A percentile compares a stretch with the other conserved stretches of the same genome.
These are phyloP conservation scores for Poeciliopsis retropinna DNA, from an alignment of 2,113 vertebrate genomes.

Conservation along the genomic window DNA sequence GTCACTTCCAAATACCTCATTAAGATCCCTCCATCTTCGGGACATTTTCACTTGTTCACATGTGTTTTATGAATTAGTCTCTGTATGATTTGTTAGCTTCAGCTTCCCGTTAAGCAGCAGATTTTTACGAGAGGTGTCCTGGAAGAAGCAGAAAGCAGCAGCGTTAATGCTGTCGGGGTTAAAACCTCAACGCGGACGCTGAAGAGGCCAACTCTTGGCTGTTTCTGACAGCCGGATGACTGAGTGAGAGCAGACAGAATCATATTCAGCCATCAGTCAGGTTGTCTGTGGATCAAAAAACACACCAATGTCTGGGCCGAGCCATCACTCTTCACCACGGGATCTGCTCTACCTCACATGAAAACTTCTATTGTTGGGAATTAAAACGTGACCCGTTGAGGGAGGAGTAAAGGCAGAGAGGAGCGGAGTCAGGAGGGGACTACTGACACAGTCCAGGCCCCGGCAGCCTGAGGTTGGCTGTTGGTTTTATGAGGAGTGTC, in stretches of 20 bases:
- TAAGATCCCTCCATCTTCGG: conserved; percentile 57
- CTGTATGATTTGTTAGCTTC: conserved; percentile 24
- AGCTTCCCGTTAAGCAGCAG: conserved; percentile 31
- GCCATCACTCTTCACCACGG: conserved; percentile 31
- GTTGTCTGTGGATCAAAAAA: conserved; percentile 61
- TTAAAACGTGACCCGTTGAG: conserved; percentile 57
- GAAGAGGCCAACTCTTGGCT: conserved; percentile 13
- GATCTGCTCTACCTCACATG: conserved; percentile 67
- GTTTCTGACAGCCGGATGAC: conserved; percentile 42
- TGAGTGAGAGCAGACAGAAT: conserved; percentile 18
- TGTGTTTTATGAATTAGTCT: conserved; percentile 66
- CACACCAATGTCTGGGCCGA: conserved; percentile 32
- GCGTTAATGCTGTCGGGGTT: conserved; percentile 35
- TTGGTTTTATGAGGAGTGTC: conserved; percentile 73
- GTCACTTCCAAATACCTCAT: conserved; percentile 71
- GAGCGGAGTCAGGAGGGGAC: conserved; percentile 38
- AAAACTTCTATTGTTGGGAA: conserved; percentile 72
- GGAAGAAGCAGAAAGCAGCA: conserved; percentile 25
- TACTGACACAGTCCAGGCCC: conserved; percentile 80
- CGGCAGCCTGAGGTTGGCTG: conserved; percentile 70
- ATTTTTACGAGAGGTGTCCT: conserved; percentile 35
- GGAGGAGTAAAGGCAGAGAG: conserved; percentile 18
- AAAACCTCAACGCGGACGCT: not conserved
- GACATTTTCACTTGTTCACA: conserved; percentile 60
- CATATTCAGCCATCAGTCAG: conserved; percentile 34